Percentiles rank a stretch among this genome's conserved stretches.
These are phyloP conservation scores for Agrotis segetum DNA, from an alignment of 2,888 invertebrate genomes.

Conservation along the genomic window DNA sequence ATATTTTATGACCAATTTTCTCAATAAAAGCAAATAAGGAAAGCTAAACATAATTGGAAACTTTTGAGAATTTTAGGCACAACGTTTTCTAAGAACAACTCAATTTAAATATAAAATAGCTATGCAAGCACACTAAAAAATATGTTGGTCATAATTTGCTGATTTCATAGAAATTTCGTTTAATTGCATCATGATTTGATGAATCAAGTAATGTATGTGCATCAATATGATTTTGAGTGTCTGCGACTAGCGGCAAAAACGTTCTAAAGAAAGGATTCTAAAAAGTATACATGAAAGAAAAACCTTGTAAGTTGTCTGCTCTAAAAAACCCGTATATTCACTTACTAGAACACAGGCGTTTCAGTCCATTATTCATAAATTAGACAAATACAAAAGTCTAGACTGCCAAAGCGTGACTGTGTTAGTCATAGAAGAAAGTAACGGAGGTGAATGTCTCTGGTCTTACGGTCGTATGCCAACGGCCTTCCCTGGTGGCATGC, in stretches of 20 bases:
- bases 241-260: not conserved
- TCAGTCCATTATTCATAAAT: slow-evolving; percentile 53
- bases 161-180: slow-evolving; percentile 7
- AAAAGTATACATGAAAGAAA: not conserved
- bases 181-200: slow-evolving; percentile 42
- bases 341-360: slow-evolving; percentile 12
- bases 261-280: not conserved
- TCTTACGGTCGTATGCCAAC: slow-evolving; percentile 62
- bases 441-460: slow-evolving; percentile 71
- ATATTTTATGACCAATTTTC: not conserved
- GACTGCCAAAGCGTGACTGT: slow-evolving; percentile 51
- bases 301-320: not conserved
- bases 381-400: slow-evolving; percentile 55
- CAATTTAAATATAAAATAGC: not conserved
- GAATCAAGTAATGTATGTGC: slow-evolving; percentile 32
- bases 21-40: not conserved
- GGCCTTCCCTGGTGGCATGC: slow-evolving; percentile 59
- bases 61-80: not conserved
- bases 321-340: slow-evolving; percentile 5
- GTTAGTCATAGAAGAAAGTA: slow-evolving; percentile 70
- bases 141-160: not conserved
- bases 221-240: not conserved
- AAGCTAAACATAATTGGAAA: not conserved
- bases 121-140: not conserved
- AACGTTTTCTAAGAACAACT: not conserved